A percentile compares a stretch with the other conserved stretches of the same genome.
These are phyloP conservation scores for Sinosuthora webbiana DNA, from an alignment of 2,113 vertebrate species.

Conservation along the genomic window DNA sequence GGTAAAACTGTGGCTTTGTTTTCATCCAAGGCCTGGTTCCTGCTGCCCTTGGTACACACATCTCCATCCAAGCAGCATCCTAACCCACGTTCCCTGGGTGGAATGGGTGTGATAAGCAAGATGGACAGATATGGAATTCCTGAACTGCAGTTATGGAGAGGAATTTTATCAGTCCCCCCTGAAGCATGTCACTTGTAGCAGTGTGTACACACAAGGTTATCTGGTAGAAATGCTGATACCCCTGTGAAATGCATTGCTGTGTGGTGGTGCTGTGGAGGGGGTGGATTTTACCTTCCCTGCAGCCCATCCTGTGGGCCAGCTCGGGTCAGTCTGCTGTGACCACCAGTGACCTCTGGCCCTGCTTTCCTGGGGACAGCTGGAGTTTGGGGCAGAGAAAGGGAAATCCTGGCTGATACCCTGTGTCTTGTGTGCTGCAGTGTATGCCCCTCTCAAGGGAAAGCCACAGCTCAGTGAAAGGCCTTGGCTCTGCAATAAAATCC, in stretches of 20 bases:
- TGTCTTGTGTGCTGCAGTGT: neutral
- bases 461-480: neutral
- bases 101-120: neutral
- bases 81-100: neutral
- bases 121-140: neutral
- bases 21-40: neutral
- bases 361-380: neutral
- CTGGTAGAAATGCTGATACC: neutral
- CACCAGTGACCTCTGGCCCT: rapidly evolving
- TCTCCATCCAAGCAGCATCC: rapidly evolving
- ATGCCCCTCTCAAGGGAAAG: neutral
- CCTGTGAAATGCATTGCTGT: neutral
- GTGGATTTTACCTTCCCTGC: neutral
- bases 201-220: neutral
- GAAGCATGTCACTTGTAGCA: neutral
- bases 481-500: neutral
- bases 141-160: neutral
- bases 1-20: neutral
- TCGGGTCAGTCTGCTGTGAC: rapidly evolving
- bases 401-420: neutral
- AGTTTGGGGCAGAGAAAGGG: neutral
- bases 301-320: rapidly evolving
- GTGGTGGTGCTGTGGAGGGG: neutral
- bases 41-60: neutral
- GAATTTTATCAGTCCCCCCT: neutral